Evolutionary conservation across 2,888 invertebrate genomes (phyloP).

Genomic region (Leucophenga maculata): DNA sequence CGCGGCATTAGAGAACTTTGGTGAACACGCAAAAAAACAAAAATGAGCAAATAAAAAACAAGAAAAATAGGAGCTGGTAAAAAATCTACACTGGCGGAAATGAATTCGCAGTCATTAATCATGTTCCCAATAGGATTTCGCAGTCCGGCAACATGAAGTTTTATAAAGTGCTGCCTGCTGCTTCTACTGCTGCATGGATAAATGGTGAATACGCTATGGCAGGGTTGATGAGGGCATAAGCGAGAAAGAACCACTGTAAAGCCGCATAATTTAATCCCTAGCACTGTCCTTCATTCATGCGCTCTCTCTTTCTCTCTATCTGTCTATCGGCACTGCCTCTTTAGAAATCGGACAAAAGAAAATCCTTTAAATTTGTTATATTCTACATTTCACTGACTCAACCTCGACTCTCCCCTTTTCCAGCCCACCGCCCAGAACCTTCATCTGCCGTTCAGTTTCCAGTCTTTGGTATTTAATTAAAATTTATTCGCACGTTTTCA

Average conservation of each 20-base stretch:
- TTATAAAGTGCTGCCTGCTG: slow-evolving; percentile 8
- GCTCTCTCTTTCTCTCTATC: neutral
- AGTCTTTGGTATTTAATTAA: slow-evolving; percentile 19
- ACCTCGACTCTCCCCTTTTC: neutral
- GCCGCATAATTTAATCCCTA: slow-evolving; percentile 21
- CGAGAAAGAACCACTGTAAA: neutral
- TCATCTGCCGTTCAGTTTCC: neutral
- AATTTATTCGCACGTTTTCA: slow-evolving; percentile 21
- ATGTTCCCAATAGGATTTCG: slow-evolving; percentile 59
- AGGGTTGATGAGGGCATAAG: neutral
- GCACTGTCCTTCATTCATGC: slow-evolving; percentile 2
- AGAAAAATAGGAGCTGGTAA: slow-evolving; percentile 9
- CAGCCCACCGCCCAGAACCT: neutral
- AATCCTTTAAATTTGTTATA: slow-evolving; percentile 13
- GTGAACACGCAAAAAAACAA: slow-evolving; percentile 25
- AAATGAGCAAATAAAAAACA: neutral
- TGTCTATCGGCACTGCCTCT: neutral
- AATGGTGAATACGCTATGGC: neutral
- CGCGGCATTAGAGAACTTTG: slow-evolving; percentile 11
- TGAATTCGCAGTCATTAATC: slow-evolving; percentile 64
- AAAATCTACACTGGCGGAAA: slow-evolving; percentile 50
- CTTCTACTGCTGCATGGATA: slow-evolving; percentile 2
- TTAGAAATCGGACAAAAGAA: slow-evolving; percentile 11
- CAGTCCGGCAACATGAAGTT: slow-evolving; percentile 10
- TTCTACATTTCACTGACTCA: neutral